Base-by-base conservation (phyloP, 2,113 vertebrate genomes). In the Sinocyclocheilus maitianheensis region DNA sequence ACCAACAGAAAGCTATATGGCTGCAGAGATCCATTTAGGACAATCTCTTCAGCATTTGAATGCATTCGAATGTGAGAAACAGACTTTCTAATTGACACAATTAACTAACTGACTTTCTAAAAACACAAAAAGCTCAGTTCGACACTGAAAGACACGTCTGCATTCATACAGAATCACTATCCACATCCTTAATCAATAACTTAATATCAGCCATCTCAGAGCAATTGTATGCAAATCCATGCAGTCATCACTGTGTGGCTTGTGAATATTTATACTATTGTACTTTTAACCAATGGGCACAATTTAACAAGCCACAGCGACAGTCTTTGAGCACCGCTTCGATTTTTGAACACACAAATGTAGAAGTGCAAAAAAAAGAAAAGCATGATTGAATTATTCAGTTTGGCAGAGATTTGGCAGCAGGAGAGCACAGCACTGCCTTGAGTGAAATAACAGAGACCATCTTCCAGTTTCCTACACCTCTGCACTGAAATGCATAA, bases 401-500 rank as follows among this genome's bases (percentile, higher is more conserved):
- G 91, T 92, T 92, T 91, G 94, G 89, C 94, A 93, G 91, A 90
- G 92, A 94, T 91, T 95, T 95, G 92, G 93, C 91, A 93, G 93
- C 79, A 92, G 89, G 93, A 94, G 91, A 86, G 85, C 89, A 93
- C 92, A 95, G 93, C 94, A 94, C 93, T 92, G 93, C 91, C 92
- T 94, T 91, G 92, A 95, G 93, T 93, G 92, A 93, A 92, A 91
- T 91, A 90, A 90, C 89, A 89, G 89, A 92, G 90, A 89, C 87
- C 85, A 89, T 92, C 90, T 92, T 94, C 90, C 91, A 93, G 93
- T 96, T 96, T 96, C 93, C 95, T 95, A 93, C 93, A 93, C 92
- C 91, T 91, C 91, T 95, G 94, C 93, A 94, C 94, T 95, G 91
- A 93, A 93, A 95, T 95, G 93, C 94, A 93, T 94, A 97, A 95